Percentiles rank a stretch among this genome's conserved stretches.
phyloP scores from a whole-genome alignment of 2,797 vertebrate genomes.

The Coregonus sp. region DNA sequence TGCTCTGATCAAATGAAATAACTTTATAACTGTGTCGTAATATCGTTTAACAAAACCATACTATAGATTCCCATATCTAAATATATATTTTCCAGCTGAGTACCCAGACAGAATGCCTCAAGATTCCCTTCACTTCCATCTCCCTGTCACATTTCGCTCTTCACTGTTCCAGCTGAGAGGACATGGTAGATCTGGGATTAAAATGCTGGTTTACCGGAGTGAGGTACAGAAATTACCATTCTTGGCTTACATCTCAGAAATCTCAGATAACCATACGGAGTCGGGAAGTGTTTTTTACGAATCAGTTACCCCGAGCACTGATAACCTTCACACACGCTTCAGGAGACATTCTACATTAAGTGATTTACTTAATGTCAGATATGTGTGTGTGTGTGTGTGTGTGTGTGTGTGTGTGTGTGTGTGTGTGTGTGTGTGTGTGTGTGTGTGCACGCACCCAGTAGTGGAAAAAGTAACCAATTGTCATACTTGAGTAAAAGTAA shows the following conservation, averaged over 20 bases:
- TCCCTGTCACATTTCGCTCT: constrained; percentile 58
- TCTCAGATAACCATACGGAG: not conserved
- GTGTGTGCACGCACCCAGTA: not conserved
- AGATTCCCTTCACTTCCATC: constrained; percentile 54
- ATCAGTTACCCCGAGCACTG: constrained; percentile 53
- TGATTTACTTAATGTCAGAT: constrained; percentile 13
- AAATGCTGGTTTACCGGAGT: constrained; percentile 56
- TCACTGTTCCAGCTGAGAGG: constrained; percentile 62
- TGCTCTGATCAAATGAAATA: no score
- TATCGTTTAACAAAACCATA: no score
- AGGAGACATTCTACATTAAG: constrained; percentile 14
- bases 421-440: not conserved
- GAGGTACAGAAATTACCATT: constrained; percentile 64
- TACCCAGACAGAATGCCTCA: constrained; percentile 43
- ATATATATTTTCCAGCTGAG: no score
- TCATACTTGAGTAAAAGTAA: no score
- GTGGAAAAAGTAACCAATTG: no score
- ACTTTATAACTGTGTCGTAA: no score
- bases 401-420: constrained; percentile 4
- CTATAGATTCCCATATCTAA: no score
- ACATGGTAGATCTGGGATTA: constrained; percentile 67
- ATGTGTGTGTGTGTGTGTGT: not conserved
- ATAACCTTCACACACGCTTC: constrained; percentile 64
- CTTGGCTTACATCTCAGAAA: constrained; percentile 50
- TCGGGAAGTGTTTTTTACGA: constrained; percentile 29